Evolutionary conservation across 2,888 invertebrate genomes (phyloP).

Genomic region (Tinea trinotella): DNA sequence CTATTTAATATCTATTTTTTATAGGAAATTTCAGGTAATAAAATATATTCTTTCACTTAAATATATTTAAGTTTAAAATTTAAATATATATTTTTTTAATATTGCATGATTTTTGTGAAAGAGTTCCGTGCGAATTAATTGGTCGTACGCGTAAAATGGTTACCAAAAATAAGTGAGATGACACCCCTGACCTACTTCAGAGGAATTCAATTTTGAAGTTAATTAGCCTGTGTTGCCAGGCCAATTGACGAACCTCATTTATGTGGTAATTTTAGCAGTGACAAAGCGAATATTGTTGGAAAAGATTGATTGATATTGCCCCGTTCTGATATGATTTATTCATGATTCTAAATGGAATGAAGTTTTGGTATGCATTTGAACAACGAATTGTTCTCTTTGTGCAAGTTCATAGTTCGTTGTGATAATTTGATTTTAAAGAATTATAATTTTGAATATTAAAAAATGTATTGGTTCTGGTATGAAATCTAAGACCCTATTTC

Average conservation of each 20-base stretch:
- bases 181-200: constrained; percentile 14
- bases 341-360: constrained; percentile 15
- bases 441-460: too few relatives aligned
- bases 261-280: constrained; percentile 11
- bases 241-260: constrained; percentile 17
- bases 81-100: too few relatives aligned
- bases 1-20: too few relatives aligned
- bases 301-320: constrained; percentile 16
- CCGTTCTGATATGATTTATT: constrained; percentile 15
- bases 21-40: too few relatives aligned
- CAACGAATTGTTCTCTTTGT: not conserved
- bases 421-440: too few relatives aligned
- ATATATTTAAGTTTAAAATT: too few relatives aligned
- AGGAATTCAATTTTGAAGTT: constrained; percentile 17
- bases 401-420: too few relatives aligned
- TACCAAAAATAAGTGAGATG: not conserved
- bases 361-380: not conserved
- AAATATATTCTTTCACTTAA: too few relatives aligned
- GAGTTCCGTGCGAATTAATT: not conserved
- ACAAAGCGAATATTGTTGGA: constrained; percentile 10
- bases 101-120: too few relatives aligned
- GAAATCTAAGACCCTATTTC: too few relatives aligned
- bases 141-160: not conserved
- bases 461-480: too few relatives aligned
- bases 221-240: constrained; percentile 13